Evolutionary conservation across 1,140 invertebrate species (phyloP).

Genomic region (Thaumetopoea pityocampa): DNA sequence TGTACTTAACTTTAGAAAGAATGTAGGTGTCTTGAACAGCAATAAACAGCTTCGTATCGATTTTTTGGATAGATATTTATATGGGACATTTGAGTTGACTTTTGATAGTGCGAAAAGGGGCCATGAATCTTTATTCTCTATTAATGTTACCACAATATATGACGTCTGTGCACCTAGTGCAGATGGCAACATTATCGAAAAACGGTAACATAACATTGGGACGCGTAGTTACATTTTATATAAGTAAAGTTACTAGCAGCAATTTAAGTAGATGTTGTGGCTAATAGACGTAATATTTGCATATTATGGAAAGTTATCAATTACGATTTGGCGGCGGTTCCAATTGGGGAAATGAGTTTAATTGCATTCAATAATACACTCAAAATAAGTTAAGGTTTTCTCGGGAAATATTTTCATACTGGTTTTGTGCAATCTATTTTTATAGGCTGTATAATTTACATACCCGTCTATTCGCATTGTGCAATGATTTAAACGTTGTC

Average conservation of each 20-base stretch:
- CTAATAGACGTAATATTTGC: slow-evolving; percentile 4
- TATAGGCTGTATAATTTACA: slow-evolving; percentile 64
- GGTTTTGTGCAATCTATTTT: slow-evolving; percentile 72
- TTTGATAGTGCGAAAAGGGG: slow-evolving; percentile 54
- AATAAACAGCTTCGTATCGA: slow-evolving; percentile 45
- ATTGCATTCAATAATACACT: slow-evolving; percentile 41
- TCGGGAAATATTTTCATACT: slow-evolving; percentile 65
- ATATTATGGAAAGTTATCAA: slow-evolving; percentile 7
- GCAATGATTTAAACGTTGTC: slow-evolving; percentile 15
- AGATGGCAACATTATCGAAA: slow-evolving; percentile 30
- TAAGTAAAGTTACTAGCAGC: slow-evolving; percentile 9
- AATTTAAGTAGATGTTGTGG: slow-evolving; percentile 18
- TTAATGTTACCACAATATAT: slow-evolving; percentile 19
- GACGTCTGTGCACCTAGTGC: slow-evolving; percentile 29
- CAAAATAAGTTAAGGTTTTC: slow-evolving; percentile 18
- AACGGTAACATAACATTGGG: slow-evolving; percentile 14
- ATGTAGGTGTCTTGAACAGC: slow-evolving; percentile 35
- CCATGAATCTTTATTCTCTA: slow-evolving; percentile 45
- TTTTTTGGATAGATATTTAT: no score
- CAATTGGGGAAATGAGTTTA: slow-evolving; percentile 15
- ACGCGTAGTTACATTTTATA: no score
- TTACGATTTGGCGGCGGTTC: slow-evolving; percentile 12
- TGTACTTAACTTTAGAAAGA: slow-evolving; percentile 62
- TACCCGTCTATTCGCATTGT: slow-evolving; percentile 29
- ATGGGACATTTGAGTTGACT: slow-evolving; percentile 39